phyloP scores from a whole-genome alignment of 1,140 invertebrate species.

The Reticulitermes speratus region DNA sequence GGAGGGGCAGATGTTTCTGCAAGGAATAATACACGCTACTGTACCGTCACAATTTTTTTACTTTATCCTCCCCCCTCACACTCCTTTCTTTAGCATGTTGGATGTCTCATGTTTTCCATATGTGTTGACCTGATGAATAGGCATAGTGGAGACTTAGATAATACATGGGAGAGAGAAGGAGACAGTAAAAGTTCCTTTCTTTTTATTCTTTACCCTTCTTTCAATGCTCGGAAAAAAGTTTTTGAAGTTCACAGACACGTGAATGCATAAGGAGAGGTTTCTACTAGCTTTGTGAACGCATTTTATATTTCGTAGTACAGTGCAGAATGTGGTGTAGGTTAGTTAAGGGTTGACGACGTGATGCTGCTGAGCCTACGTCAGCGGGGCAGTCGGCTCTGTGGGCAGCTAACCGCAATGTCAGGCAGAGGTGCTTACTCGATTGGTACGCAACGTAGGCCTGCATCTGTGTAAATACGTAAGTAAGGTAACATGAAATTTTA shows the following conservation, averaged over 20 bases:
- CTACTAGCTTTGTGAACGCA: neutral
- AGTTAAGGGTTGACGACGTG: neutral
- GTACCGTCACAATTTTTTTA: neutral
- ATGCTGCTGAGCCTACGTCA: neutral
- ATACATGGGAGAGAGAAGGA: conserved; percentile 1
- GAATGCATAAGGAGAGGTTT: neutral
- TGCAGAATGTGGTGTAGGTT: neutral
- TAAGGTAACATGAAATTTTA: too few relatives aligned
- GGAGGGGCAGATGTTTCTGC: conserved; percentile 3
- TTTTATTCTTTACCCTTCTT: neutral
- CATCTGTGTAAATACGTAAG: too few relatives aligned
- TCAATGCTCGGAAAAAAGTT: conserved; percentile 4
- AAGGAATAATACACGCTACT: neutral
- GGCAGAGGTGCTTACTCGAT: too few relatives aligned
- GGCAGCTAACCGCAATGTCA: too few relatives aligned
- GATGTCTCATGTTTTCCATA: conserved; percentile 6
- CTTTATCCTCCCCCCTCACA: neutral
- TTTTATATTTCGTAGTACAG: neutral
- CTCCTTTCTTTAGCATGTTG: neutral
- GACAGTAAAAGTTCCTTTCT: conserved; percentile 1
- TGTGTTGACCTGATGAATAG: neutral
- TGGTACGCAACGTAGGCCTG: too few relatives aligned
- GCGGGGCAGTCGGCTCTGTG: neutral
- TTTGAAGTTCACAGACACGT: conserved; percentile 2
- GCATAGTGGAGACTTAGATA: neutral